Evolutionary conservation across 2,888 invertebrate species (phyloP).

Genomic region (Callimorpha dominula): DNA sequence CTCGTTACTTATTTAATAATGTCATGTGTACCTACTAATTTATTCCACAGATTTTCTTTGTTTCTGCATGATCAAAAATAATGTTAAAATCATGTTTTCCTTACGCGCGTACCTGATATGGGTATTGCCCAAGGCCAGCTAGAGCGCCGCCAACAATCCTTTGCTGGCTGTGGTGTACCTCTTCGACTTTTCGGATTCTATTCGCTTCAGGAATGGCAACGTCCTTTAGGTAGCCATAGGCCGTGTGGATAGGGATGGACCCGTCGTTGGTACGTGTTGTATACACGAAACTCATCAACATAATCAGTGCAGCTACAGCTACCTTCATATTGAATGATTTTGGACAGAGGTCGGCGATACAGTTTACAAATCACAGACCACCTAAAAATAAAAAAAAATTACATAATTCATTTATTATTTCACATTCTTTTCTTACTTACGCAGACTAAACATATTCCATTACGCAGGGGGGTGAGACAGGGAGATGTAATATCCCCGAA

Average conservation of each 20-base stretch:
- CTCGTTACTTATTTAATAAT: no score
- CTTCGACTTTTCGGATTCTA: conserved; percentile 60
- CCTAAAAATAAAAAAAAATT: neutral
- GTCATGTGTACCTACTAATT: no score
- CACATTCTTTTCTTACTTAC: neutral
- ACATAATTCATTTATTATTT: neutral
- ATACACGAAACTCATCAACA: conserved; percentile 38
- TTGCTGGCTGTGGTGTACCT: conserved; percentile 37
- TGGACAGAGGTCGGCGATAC: neutral
- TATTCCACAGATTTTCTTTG: no score
- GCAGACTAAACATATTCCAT: no score
- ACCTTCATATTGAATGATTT: conserved; percentile 38
- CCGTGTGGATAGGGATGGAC: conserved; percentile 26
- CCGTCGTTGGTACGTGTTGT: conserved; percentile 26
- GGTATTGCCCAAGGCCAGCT: conserved; percentile 57
- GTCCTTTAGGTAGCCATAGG: conserved; percentile 60
- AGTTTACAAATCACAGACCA: neutral
- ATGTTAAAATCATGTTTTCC: neutral
- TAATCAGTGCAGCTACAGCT: conserved; percentile 31
- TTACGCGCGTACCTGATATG: conserved; percentile 60
- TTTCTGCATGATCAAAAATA: neutral
- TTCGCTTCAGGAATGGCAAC: conserved; percentile 63
- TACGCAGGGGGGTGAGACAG: no score
- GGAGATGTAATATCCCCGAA: no score
- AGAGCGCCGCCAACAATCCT: conserved; percentile 66